Evolutionary conservation across 2,113 vertebrate species (phyloP).

Genomic region (Gadus chalcogrammus): DNA sequence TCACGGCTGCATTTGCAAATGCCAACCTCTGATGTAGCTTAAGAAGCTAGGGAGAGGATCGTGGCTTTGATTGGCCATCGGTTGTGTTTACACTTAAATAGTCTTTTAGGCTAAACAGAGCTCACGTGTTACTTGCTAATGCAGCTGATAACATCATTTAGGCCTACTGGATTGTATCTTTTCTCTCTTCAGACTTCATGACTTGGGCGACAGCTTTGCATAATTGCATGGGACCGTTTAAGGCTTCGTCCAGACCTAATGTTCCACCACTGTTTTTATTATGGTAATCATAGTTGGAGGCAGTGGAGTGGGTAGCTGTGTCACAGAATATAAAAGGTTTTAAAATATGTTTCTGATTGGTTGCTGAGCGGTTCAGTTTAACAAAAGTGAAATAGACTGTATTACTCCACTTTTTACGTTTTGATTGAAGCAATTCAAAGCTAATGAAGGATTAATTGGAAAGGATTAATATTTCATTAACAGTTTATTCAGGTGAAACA

Average conservation of each 20-base stretch:
- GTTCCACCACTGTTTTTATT: not conserved
- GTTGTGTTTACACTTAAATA: constrained; percentile 46
- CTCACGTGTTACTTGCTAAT: not conserved
- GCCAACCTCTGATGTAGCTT: not conserved
- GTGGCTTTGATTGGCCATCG: constrained; percentile 19
- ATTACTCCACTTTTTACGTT: no score
- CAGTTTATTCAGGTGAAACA: constrained; percentile 26
- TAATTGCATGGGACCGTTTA: constrained; percentile 2
- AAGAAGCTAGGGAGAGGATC: constrained; percentile 38
- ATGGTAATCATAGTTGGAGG: not conserved
- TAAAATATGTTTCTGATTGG: constrained; percentile 9
- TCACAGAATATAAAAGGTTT: not conserved
- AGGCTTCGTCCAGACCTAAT: not conserved
- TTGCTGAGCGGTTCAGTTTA: no score
- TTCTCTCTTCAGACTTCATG: not conserved
- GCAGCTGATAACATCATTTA: not conserved
- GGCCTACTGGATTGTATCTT: not conserved
- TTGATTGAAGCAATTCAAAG: no score
- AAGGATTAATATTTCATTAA: constrained; percentile 63
- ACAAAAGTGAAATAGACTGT: no score
- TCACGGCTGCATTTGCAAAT: constrained; percentile 23
- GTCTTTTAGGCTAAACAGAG: constrained; percentile 16
- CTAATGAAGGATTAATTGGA: not conserved
- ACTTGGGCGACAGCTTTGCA: constrained; percentile 9
- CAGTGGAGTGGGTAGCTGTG: not conserved